phyloP scores from a whole-genome alignment of 2,113 vertebrate species.

The Acrocephalus arundinaceus region DNA sequence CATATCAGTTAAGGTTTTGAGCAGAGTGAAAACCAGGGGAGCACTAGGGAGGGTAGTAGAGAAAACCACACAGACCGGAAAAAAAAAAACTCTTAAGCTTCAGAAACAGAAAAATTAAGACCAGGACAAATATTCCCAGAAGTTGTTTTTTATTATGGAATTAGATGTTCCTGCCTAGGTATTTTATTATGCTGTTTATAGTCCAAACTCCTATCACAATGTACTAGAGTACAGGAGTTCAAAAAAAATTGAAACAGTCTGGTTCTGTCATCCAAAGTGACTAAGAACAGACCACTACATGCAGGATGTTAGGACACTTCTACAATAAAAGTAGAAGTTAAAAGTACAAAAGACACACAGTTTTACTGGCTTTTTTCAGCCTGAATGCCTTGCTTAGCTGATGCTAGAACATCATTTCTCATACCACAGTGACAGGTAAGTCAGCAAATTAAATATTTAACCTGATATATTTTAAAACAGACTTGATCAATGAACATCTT shows the following conservation, averaged over 20 bases:
- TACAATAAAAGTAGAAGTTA: conserved; percentile 9
- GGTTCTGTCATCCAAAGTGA: not conserved
- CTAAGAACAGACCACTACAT: not conserved
- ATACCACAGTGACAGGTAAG: not conserved
- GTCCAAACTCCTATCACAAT: not conserved
- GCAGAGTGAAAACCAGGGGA: not conserved
- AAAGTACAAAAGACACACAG: not conserved
- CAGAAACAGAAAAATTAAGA: not conserved
- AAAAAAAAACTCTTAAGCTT: not conserved
- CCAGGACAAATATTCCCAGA: not conserved
- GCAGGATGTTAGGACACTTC: not conserved
- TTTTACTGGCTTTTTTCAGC: not conserved
- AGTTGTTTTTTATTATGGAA: conserved; percentile 5
- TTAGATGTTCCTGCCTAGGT: not conserved
- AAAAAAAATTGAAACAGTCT: not conserved
- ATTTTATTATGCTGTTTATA: not conserved
- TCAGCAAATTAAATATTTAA: not conserved
- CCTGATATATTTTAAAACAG: not conserved
- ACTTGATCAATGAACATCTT: not conserved
- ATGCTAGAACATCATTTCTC: not conserved
- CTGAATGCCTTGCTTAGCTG: not conserved
- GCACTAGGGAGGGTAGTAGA: not conserved
- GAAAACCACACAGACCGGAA: not conserved
- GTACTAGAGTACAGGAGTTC: not conserved
- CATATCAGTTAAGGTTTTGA: not conserved